Percentiles rank a stretch among this genome's conserved stretches.
Evolutionary conservation across 2,797 vertebrate genomes (phyloP).

Genomic region (Enoplosus armatus): DNA sequence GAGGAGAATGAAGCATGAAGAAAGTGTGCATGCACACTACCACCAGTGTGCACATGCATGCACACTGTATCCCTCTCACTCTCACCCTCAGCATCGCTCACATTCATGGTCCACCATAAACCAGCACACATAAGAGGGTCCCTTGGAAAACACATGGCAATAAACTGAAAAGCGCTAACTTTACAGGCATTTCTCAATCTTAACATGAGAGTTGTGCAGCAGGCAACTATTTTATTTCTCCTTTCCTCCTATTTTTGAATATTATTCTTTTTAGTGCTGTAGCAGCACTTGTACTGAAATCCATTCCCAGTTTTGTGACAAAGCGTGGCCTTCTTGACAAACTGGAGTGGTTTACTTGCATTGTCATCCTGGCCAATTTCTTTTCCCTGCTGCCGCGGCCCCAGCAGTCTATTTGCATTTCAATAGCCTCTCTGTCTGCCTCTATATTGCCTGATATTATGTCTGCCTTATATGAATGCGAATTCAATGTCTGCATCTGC

Average conservation of each 20-base stretch:
- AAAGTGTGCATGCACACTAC: slow-evolving; percentile 37
- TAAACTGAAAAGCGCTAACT: slow-evolving; percentile 73
- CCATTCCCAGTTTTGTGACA: slow-evolving; percentile 83
- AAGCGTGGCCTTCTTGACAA: slow-evolving; percentile 87
- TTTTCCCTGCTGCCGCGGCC: slow-evolving; percentile 80
- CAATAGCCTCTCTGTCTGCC: slow-evolving; percentile 84
- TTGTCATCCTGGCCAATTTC: slow-evolving; percentile 86
- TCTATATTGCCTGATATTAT: slow-evolving; percentile 86
- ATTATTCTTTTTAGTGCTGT: slow-evolving; percentile 82
- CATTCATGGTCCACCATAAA: slow-evolving; percentile 78
- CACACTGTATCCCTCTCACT: slow-evolving; percentile 28
- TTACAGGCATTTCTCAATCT: slow-evolving; percentile 82
- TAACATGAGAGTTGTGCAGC: slow-evolving; percentile 70
- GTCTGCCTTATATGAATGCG: slow-evolving; percentile 84
- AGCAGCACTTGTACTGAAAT: slow-evolving; percentile 84
- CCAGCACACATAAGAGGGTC: slow-evolving; percentile 63
- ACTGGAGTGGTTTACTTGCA: slow-evolving; percentile 88
- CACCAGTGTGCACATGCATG: slow-evolving; percentile 39
- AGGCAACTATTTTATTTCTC: slow-evolving; percentile 79
- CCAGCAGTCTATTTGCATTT: slow-evolving; percentile 86
- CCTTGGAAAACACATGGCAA: slow-evolving; percentile 75
- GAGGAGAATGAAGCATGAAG: slow-evolving; percentile 64
- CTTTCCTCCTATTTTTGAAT: slow-evolving; percentile 77
- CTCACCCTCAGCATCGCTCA: slow-evolving; percentile 69
- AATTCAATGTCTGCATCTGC: slow-evolving; percentile 85